phyloP scores from a whole-genome alignment of 2,113 vertebrate genomes.

The Eptatretus burgeri region DNA sequence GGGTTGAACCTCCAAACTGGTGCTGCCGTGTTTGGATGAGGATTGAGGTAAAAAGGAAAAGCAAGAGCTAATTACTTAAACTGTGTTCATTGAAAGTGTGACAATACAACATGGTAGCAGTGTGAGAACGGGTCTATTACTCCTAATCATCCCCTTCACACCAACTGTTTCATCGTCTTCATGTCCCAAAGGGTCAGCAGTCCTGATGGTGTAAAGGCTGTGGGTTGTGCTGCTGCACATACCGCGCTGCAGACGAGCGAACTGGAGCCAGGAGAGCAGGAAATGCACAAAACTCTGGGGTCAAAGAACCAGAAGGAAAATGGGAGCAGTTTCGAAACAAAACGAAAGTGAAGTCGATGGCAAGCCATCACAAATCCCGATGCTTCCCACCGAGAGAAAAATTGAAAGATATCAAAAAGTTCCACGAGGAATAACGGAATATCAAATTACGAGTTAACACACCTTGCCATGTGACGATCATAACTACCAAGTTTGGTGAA shows the following conservation, averaged over 20 bases:
- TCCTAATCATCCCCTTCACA: constrained; percentile 12
- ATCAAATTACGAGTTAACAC: not conserved
- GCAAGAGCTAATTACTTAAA: constrained; percentile 7
- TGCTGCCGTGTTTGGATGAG: constrained; percentile 18
- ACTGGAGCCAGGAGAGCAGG: constrained; percentile 61
- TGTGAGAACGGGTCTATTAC: not conserved
- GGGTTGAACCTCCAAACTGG: constrained; percentile 63
- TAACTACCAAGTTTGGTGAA: no score
- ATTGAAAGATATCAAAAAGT: no score
- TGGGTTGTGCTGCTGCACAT: constrained; percentile 14
- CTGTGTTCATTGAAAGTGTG: no score
- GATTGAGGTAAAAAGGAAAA: constrained; percentile 9
- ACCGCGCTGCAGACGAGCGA: constrained; percentile 66
- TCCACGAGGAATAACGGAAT: not conserved
- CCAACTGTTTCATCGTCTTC: constrained; percentile 88
- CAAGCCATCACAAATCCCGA: no score
- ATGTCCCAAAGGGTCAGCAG: constrained; percentile 79
- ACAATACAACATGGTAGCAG: not conserved
- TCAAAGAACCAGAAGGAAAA: not conserved
- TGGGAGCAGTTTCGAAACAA: not conserved
- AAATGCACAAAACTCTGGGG: constrained; percentile 60
- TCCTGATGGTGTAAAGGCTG: constrained; percentile 22
- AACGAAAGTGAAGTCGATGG: not conserved
- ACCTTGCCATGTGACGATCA: not conserved
- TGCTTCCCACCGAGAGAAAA: no score